Percentiles rank a stretch among this genome's conserved stretches.
Evolutionary conservation across 2,888 invertebrate genomes (phyloP).

Genomic region (Leptothorax acervorum): DNA sequence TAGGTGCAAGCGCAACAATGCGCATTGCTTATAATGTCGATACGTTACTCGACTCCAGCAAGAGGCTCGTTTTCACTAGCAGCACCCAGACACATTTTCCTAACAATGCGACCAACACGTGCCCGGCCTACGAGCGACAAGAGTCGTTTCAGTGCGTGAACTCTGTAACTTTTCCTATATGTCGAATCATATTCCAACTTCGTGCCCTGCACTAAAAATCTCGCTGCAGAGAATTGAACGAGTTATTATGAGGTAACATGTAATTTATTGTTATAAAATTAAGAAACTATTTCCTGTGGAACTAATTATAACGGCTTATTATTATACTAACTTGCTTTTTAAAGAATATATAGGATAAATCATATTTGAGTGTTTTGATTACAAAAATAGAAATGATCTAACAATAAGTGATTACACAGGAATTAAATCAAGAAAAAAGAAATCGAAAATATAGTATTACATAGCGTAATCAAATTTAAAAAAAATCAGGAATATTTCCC

Average conservation of each 20-base stretch:
- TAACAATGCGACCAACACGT: slow-evolving; percentile 65
- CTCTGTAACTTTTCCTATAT: slow-evolving; percentile 49
- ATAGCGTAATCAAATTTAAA: not conserved
- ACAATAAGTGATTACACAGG: not conserved
- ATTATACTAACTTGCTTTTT: not conserved
- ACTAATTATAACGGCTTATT: not conserved
- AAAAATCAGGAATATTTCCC: not conserved
- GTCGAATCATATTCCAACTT: slow-evolving; percentile 59
- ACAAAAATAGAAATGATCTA: not conserved
- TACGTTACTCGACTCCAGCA: slow-evolving; percentile 39
- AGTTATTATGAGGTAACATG: not conserved
- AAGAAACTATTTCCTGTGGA: not conserved
- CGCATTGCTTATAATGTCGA: slow-evolving; percentile 15
- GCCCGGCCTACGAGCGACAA: slow-evolving; percentile 51
- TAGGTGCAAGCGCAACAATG: not conserved
- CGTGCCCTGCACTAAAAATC: slow-evolving; percentile 24
- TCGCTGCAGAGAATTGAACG: not conserved
- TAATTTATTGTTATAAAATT: not conserved
- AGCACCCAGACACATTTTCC: slow-evolving; percentile 63
- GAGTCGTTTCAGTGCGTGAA: slow-evolving; percentile 29
- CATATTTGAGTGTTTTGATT: not conserved
- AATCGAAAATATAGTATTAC: not conserved
- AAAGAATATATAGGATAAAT: not conserved
- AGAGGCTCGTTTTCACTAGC: slow-evolving; percentile 43
- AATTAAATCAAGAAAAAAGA: not conserved